Evolutionary conservation across 2,797 vertebrate species (phyloP).

Genomic region (Amniataba percoides): DNA sequence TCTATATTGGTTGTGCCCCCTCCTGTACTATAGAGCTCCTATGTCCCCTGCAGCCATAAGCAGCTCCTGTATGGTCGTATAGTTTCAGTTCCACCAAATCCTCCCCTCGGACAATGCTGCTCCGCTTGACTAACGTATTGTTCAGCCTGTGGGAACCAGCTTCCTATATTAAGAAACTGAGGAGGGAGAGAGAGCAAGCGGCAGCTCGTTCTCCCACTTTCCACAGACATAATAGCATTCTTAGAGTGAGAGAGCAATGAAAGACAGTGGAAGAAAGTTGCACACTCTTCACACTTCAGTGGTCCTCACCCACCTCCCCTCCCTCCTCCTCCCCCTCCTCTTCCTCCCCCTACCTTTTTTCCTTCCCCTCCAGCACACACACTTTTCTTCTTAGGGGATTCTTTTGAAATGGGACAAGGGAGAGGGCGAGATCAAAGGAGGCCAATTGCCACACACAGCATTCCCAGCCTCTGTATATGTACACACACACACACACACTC

Average conservation of each 20-base stretch:
- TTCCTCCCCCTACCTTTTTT: slow-evolving; percentile 73
- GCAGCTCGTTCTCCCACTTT: slow-evolving; percentile 66
- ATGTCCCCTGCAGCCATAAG: slow-evolving; percentile 60
- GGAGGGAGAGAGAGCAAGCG: slow-evolving; percentile 45
- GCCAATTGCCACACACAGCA: slow-evolving; percentile 92
- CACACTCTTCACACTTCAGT: slow-evolving; percentile 95
- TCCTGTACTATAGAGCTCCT: slow-evolving; percentile 41
- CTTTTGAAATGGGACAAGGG: slow-evolving; percentile 91
- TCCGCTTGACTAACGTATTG: slow-evolving; percentile 84
- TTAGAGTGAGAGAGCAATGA: slow-evolving; percentile 78
- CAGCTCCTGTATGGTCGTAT: slow-evolving; percentile 72
- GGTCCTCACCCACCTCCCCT: slow-evolving; percentile 79
- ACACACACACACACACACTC: slow-evolving; percentile 39
- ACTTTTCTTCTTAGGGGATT: slow-evolving; percentile 83
- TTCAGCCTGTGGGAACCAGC: slow-evolving; percentile 92
- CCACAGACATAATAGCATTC: slow-evolving; percentile 88
- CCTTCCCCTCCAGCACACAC: slow-evolving; percentile 76
- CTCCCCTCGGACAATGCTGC: slow-evolving; percentile 78
- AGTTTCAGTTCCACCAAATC: slow-evolving; percentile 83
- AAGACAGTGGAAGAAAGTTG: slow-evolving; percentile 82
- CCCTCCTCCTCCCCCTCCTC: slow-evolving; percentile 8
- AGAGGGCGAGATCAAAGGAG: slow-evolving; percentile 93
- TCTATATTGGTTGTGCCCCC: slow-evolving; percentile 4
- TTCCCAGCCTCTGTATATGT: slow-evolving; percentile 70
- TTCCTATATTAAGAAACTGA: slow-evolving; percentile 92